These are phyloP conservation scores for Abrostola triplasia DNA, from an alignment of 2,888 invertebrate genomes.

Conservation along the genomic window DNA sequence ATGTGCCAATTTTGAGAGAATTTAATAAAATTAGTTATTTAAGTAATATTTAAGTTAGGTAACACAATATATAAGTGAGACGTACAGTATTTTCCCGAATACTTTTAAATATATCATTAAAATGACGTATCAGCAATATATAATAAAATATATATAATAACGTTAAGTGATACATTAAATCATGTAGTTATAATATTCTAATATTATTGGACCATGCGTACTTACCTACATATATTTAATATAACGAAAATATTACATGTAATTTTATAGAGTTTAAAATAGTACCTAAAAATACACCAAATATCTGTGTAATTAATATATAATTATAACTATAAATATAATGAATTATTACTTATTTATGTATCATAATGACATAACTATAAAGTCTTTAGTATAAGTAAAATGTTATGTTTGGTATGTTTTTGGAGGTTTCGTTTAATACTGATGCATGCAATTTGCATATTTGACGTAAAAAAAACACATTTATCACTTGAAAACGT, in stretches of 20 bases:
- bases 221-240: conserved; percentile 42
- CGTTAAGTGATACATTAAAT: conserved; percentile 58
- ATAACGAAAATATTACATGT: conserved; percentile 39
- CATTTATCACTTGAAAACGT: no score
- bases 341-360: conserved; percentile 26
- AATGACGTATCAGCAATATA: conserved; percentile 70
- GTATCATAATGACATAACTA: no score
- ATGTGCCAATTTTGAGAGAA: conserved; percentile 84
- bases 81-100: conserved; percentile 71
- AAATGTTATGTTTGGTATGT: no score
- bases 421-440: no score
- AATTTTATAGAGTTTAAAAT: conserved; percentile 37
- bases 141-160: no score
- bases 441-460: no score
- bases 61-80: conserved; percentile 60
- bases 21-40: conserved; percentile 71
- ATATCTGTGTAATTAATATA: conserved; percentile 34
- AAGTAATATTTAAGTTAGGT: conserved; percentile 51
- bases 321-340: conserved; percentile 20
- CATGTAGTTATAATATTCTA: conserved; percentile 51
- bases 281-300: conserved; percentile 50
- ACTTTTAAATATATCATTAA: conserved; percentile 64
- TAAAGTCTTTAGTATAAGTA: no score
- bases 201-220: conserved; percentile 66
- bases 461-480: no score